Conservation (phyloP, 2,888 invertebrate species). For the Trachelus stipa region DNA sequence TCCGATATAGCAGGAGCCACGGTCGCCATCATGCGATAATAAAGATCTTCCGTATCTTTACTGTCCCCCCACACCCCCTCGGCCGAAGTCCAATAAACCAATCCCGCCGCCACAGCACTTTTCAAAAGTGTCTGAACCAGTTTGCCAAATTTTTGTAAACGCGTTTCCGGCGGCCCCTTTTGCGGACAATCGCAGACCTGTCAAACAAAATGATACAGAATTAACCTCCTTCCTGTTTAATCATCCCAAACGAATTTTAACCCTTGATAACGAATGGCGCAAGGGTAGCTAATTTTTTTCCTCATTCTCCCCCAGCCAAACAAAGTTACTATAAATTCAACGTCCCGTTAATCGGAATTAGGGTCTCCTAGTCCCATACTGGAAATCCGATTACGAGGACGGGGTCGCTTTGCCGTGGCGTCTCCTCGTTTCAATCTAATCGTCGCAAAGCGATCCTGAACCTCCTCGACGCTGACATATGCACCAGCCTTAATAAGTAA, state of each 20-base stretch:
- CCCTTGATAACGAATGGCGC: not conserved
- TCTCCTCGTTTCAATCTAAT: not conserved
- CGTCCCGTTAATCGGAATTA: not conserved
- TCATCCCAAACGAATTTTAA: too few species aligned
- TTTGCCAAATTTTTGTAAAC: conserved; percentile 17
- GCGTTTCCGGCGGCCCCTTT: conserved; percentile 25
- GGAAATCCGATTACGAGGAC: not conserved
- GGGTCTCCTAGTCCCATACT: not conserved
- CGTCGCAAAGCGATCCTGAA: not conserved
- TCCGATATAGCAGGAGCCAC: conserved; percentile 28
- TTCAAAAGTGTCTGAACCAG: conserved; percentile 57
- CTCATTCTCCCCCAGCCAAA: too few species aligned
- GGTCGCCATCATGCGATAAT: conserved; percentile 44
- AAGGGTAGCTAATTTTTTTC: not conserved
- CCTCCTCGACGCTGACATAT: not conserved
- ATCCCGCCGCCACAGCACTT: conserved; percentile 56
- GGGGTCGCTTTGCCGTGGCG: not conserved
- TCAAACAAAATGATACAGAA: conserved; percentile 47
- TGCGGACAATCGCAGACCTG: conserved; percentile 58
- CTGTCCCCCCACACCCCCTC: conserved; percentile 67
- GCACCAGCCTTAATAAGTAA: not conserved
- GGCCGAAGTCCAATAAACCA: conserved; percentile 64
- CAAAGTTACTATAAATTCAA: not conserved
- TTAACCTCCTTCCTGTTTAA: not conserved
- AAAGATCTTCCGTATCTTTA: conserved; percentile 62